These are phyloP conservation scores for Leptocoma aspasia DNA, from an alignment of 2,113 vertebrate species.

Conservation along the genomic window DNA sequence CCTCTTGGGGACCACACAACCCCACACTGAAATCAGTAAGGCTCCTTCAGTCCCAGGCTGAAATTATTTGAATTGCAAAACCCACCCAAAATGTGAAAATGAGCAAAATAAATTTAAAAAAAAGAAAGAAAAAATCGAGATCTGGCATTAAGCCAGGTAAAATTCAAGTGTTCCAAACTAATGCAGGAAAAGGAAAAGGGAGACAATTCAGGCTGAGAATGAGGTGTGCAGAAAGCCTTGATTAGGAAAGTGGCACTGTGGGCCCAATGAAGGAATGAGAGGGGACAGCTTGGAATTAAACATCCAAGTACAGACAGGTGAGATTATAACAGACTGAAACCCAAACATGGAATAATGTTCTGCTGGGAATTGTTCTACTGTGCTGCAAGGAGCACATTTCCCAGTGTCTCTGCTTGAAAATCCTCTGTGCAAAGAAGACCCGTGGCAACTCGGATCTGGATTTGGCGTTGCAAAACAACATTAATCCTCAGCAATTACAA, in stretches of 20 bases:
- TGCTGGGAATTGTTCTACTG: neutral
- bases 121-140: too few relatives aligned
- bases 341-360: neutral
- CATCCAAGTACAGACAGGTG: constrained; percentile 22
- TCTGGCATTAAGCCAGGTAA: neutral
- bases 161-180: neutral
- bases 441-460: neutral
- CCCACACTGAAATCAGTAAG: neutral
- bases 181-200: neutral
- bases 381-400: neutral
- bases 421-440: constrained; percentile 5
- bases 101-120: neutral
- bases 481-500: neutral
- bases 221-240: neutral
- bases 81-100: neutral
- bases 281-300: neutral
- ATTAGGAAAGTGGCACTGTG: neutral
- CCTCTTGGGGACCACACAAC: neutral
- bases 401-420: constrained; percentile 36
- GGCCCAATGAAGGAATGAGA: neutral
- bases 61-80: neutral
- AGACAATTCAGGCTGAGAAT: neutral
- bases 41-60: neutral
- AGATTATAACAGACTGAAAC: constrained; percentile 13
- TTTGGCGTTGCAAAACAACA: neutral